Conservation (phyloP, 2,888 invertebrate genomes). For the Ectemnius cavifrons region DNA sequence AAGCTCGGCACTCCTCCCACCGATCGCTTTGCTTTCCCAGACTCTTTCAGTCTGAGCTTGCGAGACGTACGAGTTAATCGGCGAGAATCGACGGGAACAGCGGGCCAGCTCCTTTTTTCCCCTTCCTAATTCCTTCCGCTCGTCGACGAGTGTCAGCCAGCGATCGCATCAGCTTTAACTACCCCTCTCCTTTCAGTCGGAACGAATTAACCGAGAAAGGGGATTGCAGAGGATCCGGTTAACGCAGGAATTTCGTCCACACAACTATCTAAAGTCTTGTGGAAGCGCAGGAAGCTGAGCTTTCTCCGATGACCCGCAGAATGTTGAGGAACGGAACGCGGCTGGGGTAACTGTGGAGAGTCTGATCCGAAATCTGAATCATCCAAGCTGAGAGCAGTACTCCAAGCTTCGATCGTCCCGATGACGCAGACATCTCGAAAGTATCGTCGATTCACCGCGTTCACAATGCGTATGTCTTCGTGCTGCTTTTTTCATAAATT, state of each 20-base stretch:
- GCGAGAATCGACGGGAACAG: constrained; percentile 33
- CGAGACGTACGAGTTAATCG: constrained; percentile 53
- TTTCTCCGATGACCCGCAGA: too few species aligned
- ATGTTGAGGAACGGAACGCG: too few species aligned
- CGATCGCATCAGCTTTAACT: not conserved
- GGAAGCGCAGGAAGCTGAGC: too few species aligned
- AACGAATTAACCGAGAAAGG: constrained; percentile 22
- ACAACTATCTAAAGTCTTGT: too few species aligned
- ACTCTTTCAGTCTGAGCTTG: constrained; percentile 5
- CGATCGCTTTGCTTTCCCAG: not conserved
- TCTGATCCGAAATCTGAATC: too few species aligned
- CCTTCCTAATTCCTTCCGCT: constrained; percentile 5
- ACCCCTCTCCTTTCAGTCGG: not conserved
- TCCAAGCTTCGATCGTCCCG: not conserved
- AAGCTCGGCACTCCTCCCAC: too few species aligned
- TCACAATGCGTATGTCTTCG: not conserved
- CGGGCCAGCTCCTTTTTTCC: not conserved
- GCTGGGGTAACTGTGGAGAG: too few species aligned
- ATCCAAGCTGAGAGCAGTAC: too few species aligned
- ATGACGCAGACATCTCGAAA: not conserved
- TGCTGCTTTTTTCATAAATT: constrained; percentile 3
- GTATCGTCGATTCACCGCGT: not conserved
- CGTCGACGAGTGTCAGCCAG: constrained; percentile 2
- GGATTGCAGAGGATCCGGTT: constrained; percentile 4
- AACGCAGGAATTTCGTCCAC: not conserved